A percentile compares a stretch with the other conserved stretches of the same genome.
These are phyloP conservation scores for Dryococelus australis DNA, from an alignment of 2,888 invertebrate genomes.

Conservation along the genomic window DNA sequence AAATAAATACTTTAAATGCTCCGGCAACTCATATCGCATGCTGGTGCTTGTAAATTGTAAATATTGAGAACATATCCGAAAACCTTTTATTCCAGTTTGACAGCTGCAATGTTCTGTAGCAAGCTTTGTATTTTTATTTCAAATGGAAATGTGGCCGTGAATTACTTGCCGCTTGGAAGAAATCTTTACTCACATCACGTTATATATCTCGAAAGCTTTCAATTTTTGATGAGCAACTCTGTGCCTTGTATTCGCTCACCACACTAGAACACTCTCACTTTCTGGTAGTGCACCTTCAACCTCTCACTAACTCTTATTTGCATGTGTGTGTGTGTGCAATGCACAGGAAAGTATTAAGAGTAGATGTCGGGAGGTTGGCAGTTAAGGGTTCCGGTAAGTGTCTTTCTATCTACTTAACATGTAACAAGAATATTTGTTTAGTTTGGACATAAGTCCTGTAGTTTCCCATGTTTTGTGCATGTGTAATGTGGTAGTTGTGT, in stretches of 20 bases:
- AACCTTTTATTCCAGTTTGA: background rate
- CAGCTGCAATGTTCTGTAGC: slow-evolving; percentile 2
- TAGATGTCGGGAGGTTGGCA: too few species aligned
- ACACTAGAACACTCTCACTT: background rate
- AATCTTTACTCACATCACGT: too few species aligned
- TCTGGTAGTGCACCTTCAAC: too few species aligned
- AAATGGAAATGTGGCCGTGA: too few species aligned
- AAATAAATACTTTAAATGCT: background rate
- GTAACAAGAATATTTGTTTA: too few species aligned
- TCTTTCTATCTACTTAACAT: too few species aligned
- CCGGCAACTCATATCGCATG: background rate
- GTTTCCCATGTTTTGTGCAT: too few species aligned
- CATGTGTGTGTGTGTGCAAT: background rate
- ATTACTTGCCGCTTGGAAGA: too few species aligned
- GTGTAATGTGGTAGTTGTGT: background rate
- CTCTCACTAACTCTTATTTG: background rate
- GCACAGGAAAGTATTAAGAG: too few species aligned
- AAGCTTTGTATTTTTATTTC: background rate
- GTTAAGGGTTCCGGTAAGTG: too few species aligned
- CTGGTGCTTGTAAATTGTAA: slow-evolving; percentile 1
- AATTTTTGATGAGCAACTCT: background rate
- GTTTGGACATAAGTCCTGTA: too few species aligned
- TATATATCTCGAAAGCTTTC: background rate
- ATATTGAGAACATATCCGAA: background rate
- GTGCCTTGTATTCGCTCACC: background rate